Base-by-base conservation (phyloP, 2,888 invertebrate genomes). In the Endotricha flammealis region DNA sequence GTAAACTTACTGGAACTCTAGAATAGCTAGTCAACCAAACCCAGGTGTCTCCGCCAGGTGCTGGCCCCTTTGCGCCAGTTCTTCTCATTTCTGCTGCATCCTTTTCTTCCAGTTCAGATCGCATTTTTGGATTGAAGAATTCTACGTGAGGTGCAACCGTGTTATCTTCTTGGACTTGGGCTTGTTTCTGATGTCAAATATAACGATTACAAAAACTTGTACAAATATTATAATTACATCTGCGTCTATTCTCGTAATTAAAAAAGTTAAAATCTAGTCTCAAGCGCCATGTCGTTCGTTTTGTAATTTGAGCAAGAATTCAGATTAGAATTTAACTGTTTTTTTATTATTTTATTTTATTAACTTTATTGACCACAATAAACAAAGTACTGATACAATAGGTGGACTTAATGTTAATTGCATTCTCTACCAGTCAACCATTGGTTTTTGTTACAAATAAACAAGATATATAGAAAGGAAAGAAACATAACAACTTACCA, bases 1-100 rank as follows among this genome's bases (percentile, higher is more conserved):
- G n/a, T n/a, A n/a, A n/a, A 67, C 81, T 70, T 50, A 95, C 95
- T 62, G 95, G 94, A 52, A 96, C 94, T 52, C 95, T 90, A 20
- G 95, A 95, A 58, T 95, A 94, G 45, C 94, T 93, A 36, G 95
- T 95, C 48, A 96, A 75, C 93, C 95, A 95, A 48, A 95, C 92
- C 94, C 94, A 95, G 12, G 92, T 91, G 51, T 93, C 93, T 1
- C 91, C 93, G 0, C 91, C 93, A 1, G 92, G 91, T 0, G 91
- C 91, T 0, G 91, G 90, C 0, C 91, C 91, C 49, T 91, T 91
- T 3, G 87, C 81, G 0, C 91, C 91, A 0, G 89, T 90, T 40
- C 85, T 86, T 36, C 87, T 81, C 64, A 89, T 89, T 50, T 90
- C 88, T 16, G 88, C 86, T 2, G 89, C 88, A 46, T 92, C 92